Conservation (phyloP, 2,888 invertebrate species). For the Gastrophysa polygoni region DNA sequence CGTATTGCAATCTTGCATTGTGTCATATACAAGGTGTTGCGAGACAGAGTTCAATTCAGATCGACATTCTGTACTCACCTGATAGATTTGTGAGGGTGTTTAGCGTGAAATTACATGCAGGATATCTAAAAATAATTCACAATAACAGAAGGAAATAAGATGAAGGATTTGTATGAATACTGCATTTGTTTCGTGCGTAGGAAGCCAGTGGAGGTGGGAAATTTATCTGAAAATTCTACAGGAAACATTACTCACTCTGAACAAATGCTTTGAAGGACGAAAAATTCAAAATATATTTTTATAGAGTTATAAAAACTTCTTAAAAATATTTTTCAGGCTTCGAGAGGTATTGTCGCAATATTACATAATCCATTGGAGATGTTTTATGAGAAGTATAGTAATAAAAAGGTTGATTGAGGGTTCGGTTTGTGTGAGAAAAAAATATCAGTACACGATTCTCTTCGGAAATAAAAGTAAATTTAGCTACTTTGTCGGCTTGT, state of each 20-base stretch:
- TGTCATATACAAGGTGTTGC: too few species aligned
- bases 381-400: neutral
- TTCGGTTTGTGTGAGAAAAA: neutral
- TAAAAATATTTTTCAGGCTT: too few species aligned
- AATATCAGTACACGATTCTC: neutral
- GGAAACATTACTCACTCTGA: constrained; percentile 1
- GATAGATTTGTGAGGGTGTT: neutral
- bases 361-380: neutral
- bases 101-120: constrained; percentile 8
- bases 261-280: too few species aligned
- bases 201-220: neutral
- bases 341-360: neutral
- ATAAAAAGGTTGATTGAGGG: neutral
- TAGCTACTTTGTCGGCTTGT: neutral
- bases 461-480: neutral
- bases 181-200: constrained; percentile 9
- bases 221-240: constrained; percentile 2
- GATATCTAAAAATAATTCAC: constrained; percentile 23
- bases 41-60: too few species aligned
- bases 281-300: too few species aligned
- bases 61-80: neutral
- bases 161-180: constrained; percentile 19
- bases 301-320: too few species aligned
- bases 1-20: too few species aligned
- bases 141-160: constrained; percentile 18